Conservation (phyloP, 2,113 vertebrate species). For the Ahaetulla prasina region DNA sequence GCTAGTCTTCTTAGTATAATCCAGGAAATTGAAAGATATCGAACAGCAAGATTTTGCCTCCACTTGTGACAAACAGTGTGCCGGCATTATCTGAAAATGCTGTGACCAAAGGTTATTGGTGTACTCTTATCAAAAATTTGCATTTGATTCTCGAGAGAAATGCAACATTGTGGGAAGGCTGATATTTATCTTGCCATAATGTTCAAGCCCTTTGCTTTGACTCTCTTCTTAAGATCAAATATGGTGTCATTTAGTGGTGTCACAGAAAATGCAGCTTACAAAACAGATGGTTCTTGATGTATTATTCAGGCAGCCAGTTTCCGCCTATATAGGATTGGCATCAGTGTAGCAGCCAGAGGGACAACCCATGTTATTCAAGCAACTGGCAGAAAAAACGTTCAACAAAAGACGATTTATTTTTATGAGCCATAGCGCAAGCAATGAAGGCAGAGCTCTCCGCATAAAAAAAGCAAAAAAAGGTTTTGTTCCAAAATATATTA, state of each 20-base stretch:
- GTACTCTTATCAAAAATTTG: background rate
- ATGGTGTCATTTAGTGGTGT: background rate
- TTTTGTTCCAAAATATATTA: conserved; percentile 30
- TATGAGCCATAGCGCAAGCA: background rate
- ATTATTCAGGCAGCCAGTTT: background rate
- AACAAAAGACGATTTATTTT: conserved; percentile 25
- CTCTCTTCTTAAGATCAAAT: background rate
- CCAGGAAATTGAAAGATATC: background rate
- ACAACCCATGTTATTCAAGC: conserved; percentile 16
- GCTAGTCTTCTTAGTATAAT: background rate
- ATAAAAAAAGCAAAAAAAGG: background rate
- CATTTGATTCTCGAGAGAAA: background rate
- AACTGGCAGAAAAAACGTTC: background rate
- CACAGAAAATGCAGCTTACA: background rate
- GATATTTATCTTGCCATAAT: background rate
- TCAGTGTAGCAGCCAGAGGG: background rate
- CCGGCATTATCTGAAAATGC: background rate
- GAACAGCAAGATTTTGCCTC: background rate
- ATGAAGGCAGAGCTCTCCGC: background rate
- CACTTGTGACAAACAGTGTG: background rate
- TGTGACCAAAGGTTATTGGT: background rate
- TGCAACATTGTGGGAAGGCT: background rate
- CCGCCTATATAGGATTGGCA: background rate
- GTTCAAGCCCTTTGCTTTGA: background rate
- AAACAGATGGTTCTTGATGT: background rate